phyloP scores from a whole-genome alignment of 2,888 invertebrate species.

The Xestobium rufovillosum region DNA sequence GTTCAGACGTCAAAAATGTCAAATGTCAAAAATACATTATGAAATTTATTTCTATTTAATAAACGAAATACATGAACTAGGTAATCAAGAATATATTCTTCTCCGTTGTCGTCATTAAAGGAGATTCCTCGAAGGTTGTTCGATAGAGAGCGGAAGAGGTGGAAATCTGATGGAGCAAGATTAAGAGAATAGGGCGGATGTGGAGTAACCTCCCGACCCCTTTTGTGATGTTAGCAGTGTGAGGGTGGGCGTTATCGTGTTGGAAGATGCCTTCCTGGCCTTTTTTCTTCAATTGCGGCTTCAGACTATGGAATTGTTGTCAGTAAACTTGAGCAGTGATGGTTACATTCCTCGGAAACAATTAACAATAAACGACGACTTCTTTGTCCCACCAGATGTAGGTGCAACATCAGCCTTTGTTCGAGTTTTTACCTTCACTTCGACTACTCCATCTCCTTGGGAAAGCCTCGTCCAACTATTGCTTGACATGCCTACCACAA shows the following conservation, averaged over 20 bases:
- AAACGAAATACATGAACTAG: too few relatives aligned
- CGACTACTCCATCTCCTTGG: too few relatives aligned
- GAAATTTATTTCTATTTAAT: too few relatives aligned
- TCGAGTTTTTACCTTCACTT: too few relatives aligned
- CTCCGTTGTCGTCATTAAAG: too few relatives aligned
- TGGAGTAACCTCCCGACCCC: background rate
- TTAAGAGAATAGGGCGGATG: background rate
- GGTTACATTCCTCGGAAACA: conserved; percentile 1
- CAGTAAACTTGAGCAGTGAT: background rate
- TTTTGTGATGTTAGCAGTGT: background rate
- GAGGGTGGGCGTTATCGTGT: background rate
- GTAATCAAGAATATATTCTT: too few relatives aligned
- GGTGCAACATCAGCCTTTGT: background rate
- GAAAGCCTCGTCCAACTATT: too few relatives aligned
- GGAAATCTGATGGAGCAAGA: conserved; percentile 1
- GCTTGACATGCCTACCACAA: too few relatives aligned
- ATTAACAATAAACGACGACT: too few relatives aligned
- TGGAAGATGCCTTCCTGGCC: background rate
- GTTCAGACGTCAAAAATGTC: too few relatives aligned
- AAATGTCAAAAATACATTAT: too few relatives aligned
- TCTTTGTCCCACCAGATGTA: too few relatives aligned
- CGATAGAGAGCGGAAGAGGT: background rate
- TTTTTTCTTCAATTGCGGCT: background rate
- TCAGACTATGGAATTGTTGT: background rate
- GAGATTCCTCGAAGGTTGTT: background rate